These are phyloP conservation scores for Mylabris phalerata DNA, from an alignment of 1,140 invertebrate species.

Conservation along the genomic window DNA sequence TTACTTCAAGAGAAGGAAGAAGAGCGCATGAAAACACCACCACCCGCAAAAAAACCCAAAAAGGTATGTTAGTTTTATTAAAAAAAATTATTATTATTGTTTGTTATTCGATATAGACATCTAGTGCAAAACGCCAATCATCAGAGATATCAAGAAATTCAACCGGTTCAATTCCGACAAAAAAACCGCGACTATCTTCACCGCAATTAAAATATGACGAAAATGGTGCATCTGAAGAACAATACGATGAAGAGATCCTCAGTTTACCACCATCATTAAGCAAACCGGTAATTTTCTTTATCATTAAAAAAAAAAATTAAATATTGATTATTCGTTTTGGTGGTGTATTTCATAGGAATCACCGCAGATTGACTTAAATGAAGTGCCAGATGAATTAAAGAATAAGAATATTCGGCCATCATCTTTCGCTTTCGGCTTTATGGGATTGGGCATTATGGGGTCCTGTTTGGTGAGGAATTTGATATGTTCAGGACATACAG, in stretches of 20 bases:
- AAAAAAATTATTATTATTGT: neutral
- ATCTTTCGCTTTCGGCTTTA: conserved; percentile 84
- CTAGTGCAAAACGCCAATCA: conserved; percentile 5
- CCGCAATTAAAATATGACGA: conserved; percentile 8
- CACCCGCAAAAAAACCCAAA: conserved; percentile 16
- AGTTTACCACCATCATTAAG: conserved; percentile 4
- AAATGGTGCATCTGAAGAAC: conserved; percentile 15
- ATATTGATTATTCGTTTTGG: too few species aligned
- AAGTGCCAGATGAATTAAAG: conserved; percentile 69
- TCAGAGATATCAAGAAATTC: conserved; percentile 7
- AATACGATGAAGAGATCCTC: conserved; percentile 9
- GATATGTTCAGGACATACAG: conserved; percentile 87
- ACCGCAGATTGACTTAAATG: conserved; percentile 68
- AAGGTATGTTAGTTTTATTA: conserved; percentile 6
- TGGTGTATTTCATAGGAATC: conserved; percentile 51
- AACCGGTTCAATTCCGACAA: neutral
- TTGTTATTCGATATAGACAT: too few species aligned
- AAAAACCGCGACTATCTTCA: conserved; percentile 8
- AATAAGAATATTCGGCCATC: conserved; percentile 85
- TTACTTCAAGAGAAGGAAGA: conserved; percentile 1
- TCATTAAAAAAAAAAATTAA: too few species aligned
- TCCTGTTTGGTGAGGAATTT: conserved; percentile 92
- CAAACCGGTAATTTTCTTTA: conserved; percentile 1
- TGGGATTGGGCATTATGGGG: conserved; percentile 95
- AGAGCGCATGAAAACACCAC: neutral